Base-by-base conservation (phyloP, 2,888 invertebrate species). In the Acrobasis consociella region DNA sequence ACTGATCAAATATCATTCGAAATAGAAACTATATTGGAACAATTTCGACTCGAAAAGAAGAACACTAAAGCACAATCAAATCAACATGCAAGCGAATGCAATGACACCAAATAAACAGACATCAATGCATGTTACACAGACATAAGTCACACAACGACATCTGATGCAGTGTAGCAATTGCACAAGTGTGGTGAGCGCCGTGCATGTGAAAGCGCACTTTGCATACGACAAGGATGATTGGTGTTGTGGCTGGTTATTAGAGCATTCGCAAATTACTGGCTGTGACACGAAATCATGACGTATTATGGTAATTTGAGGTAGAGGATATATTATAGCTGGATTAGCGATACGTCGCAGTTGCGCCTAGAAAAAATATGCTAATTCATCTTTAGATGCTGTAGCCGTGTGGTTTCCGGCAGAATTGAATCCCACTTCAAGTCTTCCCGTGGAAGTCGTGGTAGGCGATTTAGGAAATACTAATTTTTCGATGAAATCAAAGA, bases 101-200 rank as follows among this genome's bases (percentile, higher is more conserved):
- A 5, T 31, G 17, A 16, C 39, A 38, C n/a, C 38, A 15, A 50
- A 49, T 49, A 37, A 38, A 38, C 55, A 55, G 55, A 61, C 37
- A 46, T 31, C 9, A 31, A 31, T 9, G 60, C 39, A 49, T 55
- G 61, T 13, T 55, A 31, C 53, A 62, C 49, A 16, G 49, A 46
- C 53, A 62, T 62, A 49, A 62, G 61, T 62, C 61, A 62, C 61
- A 53, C 55, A 55, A 55, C 38, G 38, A 55, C 46, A 42, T 31
- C 15, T 17, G n/a, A 17, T 51, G 38, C 60, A 39, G 17, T 51
- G 60, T 51, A 39, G 51, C 51, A 38, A 60, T 51, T 22, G 39
- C 60, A 50, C 55, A 15, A 59, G 50, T 49, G 13, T 11, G 49
- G n/a, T 15, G 10, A 9, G 31, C 13, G 49, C 2, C 10, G 16